phyloP scores from a whole-genome alignment of 37 sponge, comb jelly and placozoan genomes.

The Axinella damicornis region DNA sequence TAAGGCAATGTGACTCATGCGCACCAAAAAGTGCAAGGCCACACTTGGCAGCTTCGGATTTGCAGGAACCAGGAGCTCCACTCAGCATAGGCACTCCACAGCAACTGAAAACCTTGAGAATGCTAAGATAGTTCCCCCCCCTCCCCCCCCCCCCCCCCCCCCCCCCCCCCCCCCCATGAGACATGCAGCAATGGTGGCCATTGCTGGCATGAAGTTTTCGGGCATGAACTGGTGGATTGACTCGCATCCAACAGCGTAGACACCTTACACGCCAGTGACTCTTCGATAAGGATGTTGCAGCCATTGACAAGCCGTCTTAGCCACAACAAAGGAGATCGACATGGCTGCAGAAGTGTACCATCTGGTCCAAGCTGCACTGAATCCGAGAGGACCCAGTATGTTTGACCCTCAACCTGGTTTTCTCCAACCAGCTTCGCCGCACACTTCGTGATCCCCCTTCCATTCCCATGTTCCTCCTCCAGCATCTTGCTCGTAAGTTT shows the following conservation, averaged over 20 bases:
- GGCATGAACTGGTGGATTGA: not conserved
- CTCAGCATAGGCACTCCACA: too few relatives aligned
- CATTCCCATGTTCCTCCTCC: too few relatives aligned
- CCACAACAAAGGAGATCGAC: not conserved
- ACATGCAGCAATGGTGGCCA: not conserved
- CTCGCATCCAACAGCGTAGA: not conserved
- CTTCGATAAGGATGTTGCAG: not conserved
- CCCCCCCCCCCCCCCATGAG: not conserved
- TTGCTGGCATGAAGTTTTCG: conserved; percentile 8
- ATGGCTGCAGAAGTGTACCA: not conserved
- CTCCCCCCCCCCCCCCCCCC: not conserved
- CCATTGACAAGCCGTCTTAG: not conserved
- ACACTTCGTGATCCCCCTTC: too few relatives aligned
- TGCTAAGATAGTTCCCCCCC: not conserved
- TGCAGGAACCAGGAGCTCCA: too few relatives aligned
- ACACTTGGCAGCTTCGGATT: conserved; percentile 3
- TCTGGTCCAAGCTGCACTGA: not conserved
- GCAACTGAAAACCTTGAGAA: too few relatives aligned
- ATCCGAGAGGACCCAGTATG: conserved; percentile 9
- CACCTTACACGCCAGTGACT: not conserved
- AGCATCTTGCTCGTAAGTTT: too few relatives aligned
- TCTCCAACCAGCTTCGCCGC: not conserved
- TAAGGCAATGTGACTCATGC: not conserved
- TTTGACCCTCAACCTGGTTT: not conserved
- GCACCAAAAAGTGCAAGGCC: not conserved